These are phyloP conservation scores for Callospermophilus lateralis DNA, from an alignment of 2,113 vertebrate genomes.

Conservation along the genomic window DNA sequence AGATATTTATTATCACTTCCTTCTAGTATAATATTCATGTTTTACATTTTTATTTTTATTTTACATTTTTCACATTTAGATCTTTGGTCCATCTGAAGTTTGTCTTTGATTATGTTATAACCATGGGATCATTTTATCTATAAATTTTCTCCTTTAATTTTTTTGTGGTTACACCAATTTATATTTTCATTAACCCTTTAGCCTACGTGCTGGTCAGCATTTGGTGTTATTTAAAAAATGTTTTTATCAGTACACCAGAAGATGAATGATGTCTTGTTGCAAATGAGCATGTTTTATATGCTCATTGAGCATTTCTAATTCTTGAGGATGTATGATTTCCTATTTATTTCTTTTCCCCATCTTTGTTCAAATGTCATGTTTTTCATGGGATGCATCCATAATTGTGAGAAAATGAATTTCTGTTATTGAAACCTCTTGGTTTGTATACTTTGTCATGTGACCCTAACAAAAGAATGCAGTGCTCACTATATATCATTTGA, in stretches of 20 bases:
- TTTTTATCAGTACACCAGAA: background rate
- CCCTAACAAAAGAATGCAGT: background rate
- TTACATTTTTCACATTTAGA: background rate
- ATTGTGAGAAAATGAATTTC: background rate
- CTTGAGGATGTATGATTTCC: background rate
- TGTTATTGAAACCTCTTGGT: background rate
- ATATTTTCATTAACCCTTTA: background rate
- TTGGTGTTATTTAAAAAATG: background rate
- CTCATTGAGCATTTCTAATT: background rate
- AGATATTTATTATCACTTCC: slow-evolving; percentile 20
- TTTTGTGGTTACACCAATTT: background rate
- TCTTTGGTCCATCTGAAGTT: background rate
- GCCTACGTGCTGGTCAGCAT: background rate
- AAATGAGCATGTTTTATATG: background rate
- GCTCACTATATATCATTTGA: background rate
- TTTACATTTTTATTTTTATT: slow-evolving; percentile 1
- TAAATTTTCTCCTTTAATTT: background rate
- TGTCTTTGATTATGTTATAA: background rate
- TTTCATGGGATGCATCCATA: background rate
- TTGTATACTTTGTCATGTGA: background rate
- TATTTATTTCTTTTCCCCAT: background rate
- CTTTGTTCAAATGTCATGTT: background rate
- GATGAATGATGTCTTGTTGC: background rate
- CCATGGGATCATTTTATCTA: background rate
- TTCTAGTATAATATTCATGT: background rate